These are phyloP conservation scores for Allolobophora icterica DNA, from an alignment of 2,888 invertebrate species.

Conservation along the genomic window DNA sequence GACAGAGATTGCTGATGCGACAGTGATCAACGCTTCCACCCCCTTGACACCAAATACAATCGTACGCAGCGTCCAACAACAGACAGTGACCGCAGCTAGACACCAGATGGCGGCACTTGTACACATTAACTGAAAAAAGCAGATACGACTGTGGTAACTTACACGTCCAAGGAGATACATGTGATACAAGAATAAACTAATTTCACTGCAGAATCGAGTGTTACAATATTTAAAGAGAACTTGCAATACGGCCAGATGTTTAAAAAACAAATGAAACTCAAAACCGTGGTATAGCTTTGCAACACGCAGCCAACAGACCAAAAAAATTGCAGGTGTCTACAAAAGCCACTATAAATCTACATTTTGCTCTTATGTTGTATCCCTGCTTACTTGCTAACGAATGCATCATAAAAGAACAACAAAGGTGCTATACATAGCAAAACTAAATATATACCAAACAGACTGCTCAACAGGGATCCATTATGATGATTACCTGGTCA, in stretches of 20 bases:
- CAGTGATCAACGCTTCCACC: constrained; percentile 67
- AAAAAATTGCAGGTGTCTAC: not conserved
- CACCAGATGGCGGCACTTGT: constrained; percentile 89
- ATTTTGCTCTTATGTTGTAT: not conserved
- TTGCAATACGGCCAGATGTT: not conserved
- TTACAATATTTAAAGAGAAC: not conserved
- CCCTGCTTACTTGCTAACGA: not conserved
- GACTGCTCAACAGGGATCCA: not conserved
- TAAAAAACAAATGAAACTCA: not conserved
- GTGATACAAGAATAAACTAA: not conserved
- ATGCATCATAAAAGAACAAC: not conserved
- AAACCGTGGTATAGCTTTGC: not conserved
- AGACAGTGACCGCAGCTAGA: constrained; percentile 96
- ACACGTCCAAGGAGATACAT: not conserved
- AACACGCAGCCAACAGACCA: not conserved
- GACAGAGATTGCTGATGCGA: constrained; percentile 84
- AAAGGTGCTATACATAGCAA: not conserved
- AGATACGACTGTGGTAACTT: not conserved
- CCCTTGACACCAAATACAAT: constrained; percentile 91
- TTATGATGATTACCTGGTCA: not conserved
- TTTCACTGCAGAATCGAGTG: not conserved
- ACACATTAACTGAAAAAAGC: constrained; percentile 64
- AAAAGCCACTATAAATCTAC: too few species aligned
- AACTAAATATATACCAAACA: not conserved
- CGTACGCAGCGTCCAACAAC: constrained; percentile 86